Evolutionary conservation across 2,888 invertebrate species (phyloP), one percentile per base, ranked within the genome.

Genomic region (Chouioia cunea): DNA sequence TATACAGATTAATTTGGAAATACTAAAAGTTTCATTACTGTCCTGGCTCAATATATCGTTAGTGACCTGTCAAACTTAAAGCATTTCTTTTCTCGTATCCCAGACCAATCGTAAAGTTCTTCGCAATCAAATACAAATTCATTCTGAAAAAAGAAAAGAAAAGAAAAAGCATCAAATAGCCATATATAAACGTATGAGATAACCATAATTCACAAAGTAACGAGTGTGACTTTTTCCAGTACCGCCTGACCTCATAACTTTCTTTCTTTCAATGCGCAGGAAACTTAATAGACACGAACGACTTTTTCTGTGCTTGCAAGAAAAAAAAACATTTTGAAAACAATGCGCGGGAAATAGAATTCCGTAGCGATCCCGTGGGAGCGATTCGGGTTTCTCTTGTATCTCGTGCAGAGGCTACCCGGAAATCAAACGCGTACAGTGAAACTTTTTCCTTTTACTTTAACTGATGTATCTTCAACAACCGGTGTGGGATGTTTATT

Each of bases 261-360:
- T 58, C 36, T 48, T 8, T 22, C 46, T 50, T 36, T 53, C 20
- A 64, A 47, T 36, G 20, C 43, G 59, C 22, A 16, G 52, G 48
- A 64, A 52, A 63, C 36, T 77, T 79, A 81, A 81, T 79, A 79
- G 80, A 70, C 77, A 79, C 79, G 81, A 15, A 18, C 18, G 16
- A 8, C 36, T 50, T 27, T 36, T 48, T 53, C 27, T n/a, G 15
- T 48, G 16, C 15, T 15, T 48, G 15, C 10, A 16, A 15, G 48
- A 12, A 16, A n/a, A 48, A 44, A 14, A 27, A 52, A 64, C 58
- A 59, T 43, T 56, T 47, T 62, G 56, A 57, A 62, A 62, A 68
- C 68, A 68, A 62, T 63, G 48, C 50, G 50, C 18, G 68, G 56
- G 62, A 62, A 67, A 67, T 67, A 67, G 67, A 67, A 67, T 47